These are phyloP conservation scores for Anthopleura xanthogrammica DNA, from an alignment of 92 coral and sea anemone genomes.

Conservation along the genomic window DNA sequence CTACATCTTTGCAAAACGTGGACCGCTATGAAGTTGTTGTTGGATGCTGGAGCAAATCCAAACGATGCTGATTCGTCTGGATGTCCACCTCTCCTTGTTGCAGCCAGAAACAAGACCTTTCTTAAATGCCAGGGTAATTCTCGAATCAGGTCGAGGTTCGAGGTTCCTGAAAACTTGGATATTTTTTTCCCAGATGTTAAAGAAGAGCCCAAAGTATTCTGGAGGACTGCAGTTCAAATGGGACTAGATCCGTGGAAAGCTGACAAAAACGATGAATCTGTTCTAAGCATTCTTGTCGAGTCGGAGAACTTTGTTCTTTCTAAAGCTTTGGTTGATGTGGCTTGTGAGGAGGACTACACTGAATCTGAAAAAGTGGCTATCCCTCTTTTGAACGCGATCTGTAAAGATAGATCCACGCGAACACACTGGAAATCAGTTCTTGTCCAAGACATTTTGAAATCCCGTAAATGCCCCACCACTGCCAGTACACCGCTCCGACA, in stretches of 20 bases:
- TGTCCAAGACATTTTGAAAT: not conserved
- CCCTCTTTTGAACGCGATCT: not conserved
- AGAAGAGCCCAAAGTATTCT: constrained; percentile 18
- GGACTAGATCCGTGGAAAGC: constrained; percentile 26
- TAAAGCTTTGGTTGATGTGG: constrained; percentile 4
- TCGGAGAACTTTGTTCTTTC: not conserved
- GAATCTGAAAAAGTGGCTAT: not conserved
- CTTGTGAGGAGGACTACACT: not conserved
- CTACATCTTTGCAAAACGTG: constrained; percentile 19
- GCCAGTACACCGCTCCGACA: not conserved
- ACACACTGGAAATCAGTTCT: not conserved
- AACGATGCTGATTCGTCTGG: constrained; percentile 6
- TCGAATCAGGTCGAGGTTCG: no score
- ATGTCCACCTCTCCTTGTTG: not conserved
- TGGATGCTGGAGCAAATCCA: constrained; percentile 21
- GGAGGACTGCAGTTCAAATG: not conserved
- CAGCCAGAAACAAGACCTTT: not conserved
- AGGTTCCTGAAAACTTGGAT: not conserved
- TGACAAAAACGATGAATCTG: constrained; percentile 22
- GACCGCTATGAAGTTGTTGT: constrained; percentile 16
- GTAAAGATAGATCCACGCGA: not conserved
- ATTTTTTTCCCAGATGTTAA: constrained; percentile 10
- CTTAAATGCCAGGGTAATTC: no score
- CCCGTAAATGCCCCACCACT: not conserved
- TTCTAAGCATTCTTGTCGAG: constrained; percentile 15